Evolutionary conservation across 2,888 invertebrate genomes (phyloP).

Genomic region (Aelia acuminata): DNA sequence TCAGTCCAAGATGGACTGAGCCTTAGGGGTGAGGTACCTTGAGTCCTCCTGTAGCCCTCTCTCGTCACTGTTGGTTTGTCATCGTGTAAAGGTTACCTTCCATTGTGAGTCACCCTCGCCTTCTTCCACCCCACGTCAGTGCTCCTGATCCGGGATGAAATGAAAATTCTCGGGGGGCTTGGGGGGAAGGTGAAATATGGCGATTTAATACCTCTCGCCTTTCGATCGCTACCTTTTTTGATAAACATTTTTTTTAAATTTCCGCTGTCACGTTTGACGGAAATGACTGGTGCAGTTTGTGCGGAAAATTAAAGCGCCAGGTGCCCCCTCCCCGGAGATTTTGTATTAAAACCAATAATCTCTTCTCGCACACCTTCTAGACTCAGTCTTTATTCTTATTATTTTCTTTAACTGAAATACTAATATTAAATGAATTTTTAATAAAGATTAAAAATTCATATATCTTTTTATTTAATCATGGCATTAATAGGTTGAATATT

Average conservation of each 20-base stretch:
- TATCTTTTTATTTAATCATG: too few species aligned
- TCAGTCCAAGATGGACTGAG: not conserved
- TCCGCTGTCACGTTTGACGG: conserved; percentile 43
- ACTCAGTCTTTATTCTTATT: not conserved
- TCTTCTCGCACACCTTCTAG: not conserved
- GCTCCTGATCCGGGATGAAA: conserved; percentile 10
- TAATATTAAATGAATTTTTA: too few species aligned
- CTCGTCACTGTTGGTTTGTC: not conserved
- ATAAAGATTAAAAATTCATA: too few species aligned
- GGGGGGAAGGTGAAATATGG: conserved; percentile 24
- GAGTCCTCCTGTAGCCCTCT: not conserved
- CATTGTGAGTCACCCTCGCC: conserved; percentile 14
- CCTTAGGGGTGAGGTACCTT: not conserved
- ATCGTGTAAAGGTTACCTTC: not conserved
- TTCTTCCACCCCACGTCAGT: not conserved
- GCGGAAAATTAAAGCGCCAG: conserved; percentile 33
- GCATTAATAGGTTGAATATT: too few species aligned
- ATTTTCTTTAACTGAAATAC: not conserved
- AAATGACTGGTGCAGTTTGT: not conserved
- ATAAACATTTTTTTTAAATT: conserved; percentile 8
- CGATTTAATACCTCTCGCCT: not conserved
- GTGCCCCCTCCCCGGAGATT: not conserved
- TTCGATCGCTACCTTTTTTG: conserved; percentile 1
- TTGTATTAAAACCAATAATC: not conserved
- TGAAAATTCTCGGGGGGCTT: not conserved